These are phyloP conservation scores for Synergus laeviventris DNA, from an alignment of 2,888 invertebrate genomes.

Conservation along the genomic window DNA sequence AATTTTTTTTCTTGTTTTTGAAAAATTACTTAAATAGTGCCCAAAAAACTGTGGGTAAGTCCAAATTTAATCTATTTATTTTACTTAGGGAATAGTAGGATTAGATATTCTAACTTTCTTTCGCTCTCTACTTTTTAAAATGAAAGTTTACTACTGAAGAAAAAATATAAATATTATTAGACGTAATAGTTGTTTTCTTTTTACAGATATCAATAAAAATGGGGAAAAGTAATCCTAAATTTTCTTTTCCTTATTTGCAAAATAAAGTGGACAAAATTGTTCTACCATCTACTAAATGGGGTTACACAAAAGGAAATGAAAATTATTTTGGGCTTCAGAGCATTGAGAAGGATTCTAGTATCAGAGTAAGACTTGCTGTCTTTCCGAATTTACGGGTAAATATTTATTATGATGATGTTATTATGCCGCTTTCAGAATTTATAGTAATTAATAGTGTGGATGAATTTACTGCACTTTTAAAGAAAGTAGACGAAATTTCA, in stretches of 20 bases:
- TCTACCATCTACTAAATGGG: conserved; percentile 20
- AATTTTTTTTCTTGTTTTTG: no score
- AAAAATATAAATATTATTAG: no score
- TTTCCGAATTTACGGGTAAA: conserved; percentile 26
- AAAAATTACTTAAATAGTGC: no score
- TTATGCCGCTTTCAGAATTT: conserved; percentile 39
- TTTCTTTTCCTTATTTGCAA: conserved; percentile 32
- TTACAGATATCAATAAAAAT: no score
- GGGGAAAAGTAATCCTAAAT: not conserved
- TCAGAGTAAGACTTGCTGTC: conserved; percentile 41
- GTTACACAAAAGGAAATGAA: conserved; percentile 41
- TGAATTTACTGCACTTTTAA: conserved; percentile 27
- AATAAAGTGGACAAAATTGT: conserved; percentile 5
- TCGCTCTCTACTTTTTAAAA: no score
- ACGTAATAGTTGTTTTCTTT: no score
- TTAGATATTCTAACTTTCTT: no score
- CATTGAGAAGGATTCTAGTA: conserved; percentile 22
- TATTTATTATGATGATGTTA: conserved; percentile 33
- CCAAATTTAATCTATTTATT: no score
- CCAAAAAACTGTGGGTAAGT: no score
- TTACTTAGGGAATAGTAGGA: no score
- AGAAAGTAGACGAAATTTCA: conserved; percentile 26
- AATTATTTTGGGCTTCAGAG: conserved; percentile 32
- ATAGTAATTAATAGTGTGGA: conserved; percentile 32
- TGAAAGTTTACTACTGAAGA: no score